phyloP scores from a whole-genome alignment of 2,888 invertebrate species.

The Cheilosia pagana region DNA sequence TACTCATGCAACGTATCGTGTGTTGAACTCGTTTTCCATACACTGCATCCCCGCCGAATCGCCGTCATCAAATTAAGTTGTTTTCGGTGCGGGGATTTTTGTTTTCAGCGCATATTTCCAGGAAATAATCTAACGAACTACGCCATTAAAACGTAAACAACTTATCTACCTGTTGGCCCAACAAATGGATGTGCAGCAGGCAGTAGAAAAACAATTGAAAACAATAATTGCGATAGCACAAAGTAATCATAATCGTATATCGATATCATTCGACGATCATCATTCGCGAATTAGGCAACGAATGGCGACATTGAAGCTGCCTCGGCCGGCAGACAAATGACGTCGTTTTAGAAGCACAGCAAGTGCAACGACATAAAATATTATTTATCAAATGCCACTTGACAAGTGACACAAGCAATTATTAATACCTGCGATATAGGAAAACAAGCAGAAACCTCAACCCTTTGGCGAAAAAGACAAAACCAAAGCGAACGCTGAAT shows the following conservation, averaged over 20 bases:
- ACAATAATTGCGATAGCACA: conserved; percentile 5
- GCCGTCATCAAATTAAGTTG: background rate
- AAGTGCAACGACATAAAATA: conserved; percentile 55
- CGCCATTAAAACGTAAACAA: conserved; percentile 30
- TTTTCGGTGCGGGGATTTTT: background rate
- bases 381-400: conserved; percentile 41
- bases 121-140: conserved; percentile 32
- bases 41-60: background rate
- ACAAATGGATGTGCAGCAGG: conserved; percentile 3
- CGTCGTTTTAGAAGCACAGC: background rate
- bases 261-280: conserved; percentile 40
- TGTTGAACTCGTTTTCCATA: conserved; percentile 10
- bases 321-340: too few species aligned
- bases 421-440: conserved; percentile 43
- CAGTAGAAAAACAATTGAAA: conserved; percentile 15
- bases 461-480: background rate
- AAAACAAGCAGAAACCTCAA: background rate
- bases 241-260: conserved; percentile 24
- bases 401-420: conserved; percentile 40
- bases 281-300: background rate
- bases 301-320: too few species aligned
- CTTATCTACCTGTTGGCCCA: conserved; percentile 30
- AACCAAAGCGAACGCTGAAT: too few species aligned
- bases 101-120: conserved; percentile 20
- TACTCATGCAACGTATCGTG: background rate